Base-by-base conservation (phyloP, 2,113 vertebrate species). In the Heterochromis multidens region DNA sequence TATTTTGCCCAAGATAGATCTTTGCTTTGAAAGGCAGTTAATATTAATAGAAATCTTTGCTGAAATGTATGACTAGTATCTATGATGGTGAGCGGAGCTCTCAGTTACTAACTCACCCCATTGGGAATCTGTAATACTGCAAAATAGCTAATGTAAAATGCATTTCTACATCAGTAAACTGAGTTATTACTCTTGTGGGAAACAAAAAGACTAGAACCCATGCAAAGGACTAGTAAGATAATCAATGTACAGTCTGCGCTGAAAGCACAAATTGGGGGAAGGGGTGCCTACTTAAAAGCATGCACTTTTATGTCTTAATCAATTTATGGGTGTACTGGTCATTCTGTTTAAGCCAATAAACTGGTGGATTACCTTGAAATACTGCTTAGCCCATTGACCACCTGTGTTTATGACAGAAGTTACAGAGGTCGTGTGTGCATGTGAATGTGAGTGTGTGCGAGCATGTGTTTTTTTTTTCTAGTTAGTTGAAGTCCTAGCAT, bases 271-370 rank as follows among this genome's bases (percentile, higher is more conserved):
- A 91, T 90, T 84, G 83, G 81, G 85, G 84, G 91, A 88, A 84
- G 86, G 86, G 80, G 72, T 67, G 62, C 12, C 84, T 79, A 74
- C 90, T 92, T 93, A 87, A 93, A 91, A 94, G 91, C 91, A 82
- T 87, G 83, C 88, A 79, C 83, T 92, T 95, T 95, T 90, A 95
- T 94, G 94, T 67, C 83, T 92, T 94, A 93, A 95, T 95, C 94
- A 94, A 95, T 95, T 92, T 92, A 93, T 88, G 94, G 93, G 93
- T 92, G 92, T 92, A 90, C 94, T 92, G 88, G 88, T 90, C 92
- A 90, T 95, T 94, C 91, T 84, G 91, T 91, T 94, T 87, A 89
- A 92, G 91, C 86, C 94, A 93, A 94, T 94, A 94, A 95, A 95
- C 85, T 79, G 82, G 84, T 78, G 92, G 91, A 94, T 94, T 93